Percentiles rank a stretch among this genome's conserved stretches.
phyloP scores from a whole-genome alignment of 2,888 invertebrate genomes.

The Cistogaster globosa region DNA sequence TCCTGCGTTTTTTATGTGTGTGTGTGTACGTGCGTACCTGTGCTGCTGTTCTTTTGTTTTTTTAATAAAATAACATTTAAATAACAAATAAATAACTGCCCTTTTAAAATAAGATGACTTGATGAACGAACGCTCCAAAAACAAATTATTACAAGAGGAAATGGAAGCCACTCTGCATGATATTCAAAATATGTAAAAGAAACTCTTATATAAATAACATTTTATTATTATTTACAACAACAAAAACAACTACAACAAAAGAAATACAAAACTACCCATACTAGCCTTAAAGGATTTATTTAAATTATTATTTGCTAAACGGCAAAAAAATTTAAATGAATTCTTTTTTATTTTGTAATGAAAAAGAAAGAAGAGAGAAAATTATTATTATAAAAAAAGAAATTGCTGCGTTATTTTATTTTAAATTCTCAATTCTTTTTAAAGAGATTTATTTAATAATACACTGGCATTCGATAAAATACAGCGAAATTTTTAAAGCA shows the following conservation, averaged over 20 bases:
- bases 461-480: no score
- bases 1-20: conserved; percentile 48
- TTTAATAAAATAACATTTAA: conserved; percentile 27
- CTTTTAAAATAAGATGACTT: conserved; percentile 90
- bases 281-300: conserved; percentile 69
- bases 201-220: conserved; percentile 56
- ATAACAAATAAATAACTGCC: conserved; percentile 15
- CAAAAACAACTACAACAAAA: conserved; percentile 54
- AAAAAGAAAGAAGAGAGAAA: conserved; percentile 45
- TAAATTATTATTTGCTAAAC: conserved; percentile 23
- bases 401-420: conserved; percentile 61
- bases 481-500: no score
- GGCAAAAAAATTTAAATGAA: conserved; percentile 48
- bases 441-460: conserved; percentile 43
- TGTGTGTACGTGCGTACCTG: conserved; percentile 48
- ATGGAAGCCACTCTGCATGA: conserved; percentile 99
- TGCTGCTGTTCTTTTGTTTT: conserved; percentile 62
- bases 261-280: conserved; percentile 68
- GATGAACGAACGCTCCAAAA: conserved; percentile 96
- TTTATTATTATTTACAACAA: conserved; percentile 51
- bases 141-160: conserved; percentile 97
- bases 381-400: conserved; percentile 38
- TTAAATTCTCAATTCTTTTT: conserved; percentile 43
- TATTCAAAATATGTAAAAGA: conserved; percentile 97
- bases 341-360: conserved; percentile 33